Base-by-base conservation (phyloP, 2,113 vertebrate species). In the Crotalus tigris region DNA sequence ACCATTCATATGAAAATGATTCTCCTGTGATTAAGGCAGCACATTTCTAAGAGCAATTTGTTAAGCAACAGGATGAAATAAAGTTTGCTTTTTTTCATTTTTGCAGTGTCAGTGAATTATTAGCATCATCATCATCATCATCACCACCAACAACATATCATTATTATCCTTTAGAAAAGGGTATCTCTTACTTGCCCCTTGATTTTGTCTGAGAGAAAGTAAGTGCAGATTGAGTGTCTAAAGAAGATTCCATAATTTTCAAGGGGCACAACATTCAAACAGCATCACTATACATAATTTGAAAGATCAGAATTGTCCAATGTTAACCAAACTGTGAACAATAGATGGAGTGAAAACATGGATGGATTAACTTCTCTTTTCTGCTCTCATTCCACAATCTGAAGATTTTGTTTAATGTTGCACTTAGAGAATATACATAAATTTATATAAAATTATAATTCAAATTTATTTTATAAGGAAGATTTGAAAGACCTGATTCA, bases 1-100 rank as follows among this genome's bases (percentile, higher is more conserved):
- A 93, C 93, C 88, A 94, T 95, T 89, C 94, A 93, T 91, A 94
- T 95, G 96, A 95, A 95, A 94, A 96, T 96, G 54, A 96, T 96
- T 87, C 88, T 95, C 88, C 23, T 53, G 92, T 92, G 95, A 94
- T 87, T 75, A 88, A 94, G 95, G 93, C 86, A 92, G 53, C 89
- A 55, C 8, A 58, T 95, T 92, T 95, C 85, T 95, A 90, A 88
- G 53, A 88, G 17, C 57, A n/a, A 44, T 90, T 69, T 69, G 51
- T 89, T 92, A 86, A 89, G 75, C 39, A 89, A 64, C 33, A 19
- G 33, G 15, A 39, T 55, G 91, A 59, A 89, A 64, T 19, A 46
- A 93, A 81, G 26, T 81, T 81, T 33, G 88, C 85, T 69, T 88
- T 91, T 1, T 17, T 21, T 58, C 57, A 13, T 44, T 81, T 86